phyloP scores from a whole-genome alignment of 2,113 vertebrate genomes.

The Hyperopisus bebe region DNA sequence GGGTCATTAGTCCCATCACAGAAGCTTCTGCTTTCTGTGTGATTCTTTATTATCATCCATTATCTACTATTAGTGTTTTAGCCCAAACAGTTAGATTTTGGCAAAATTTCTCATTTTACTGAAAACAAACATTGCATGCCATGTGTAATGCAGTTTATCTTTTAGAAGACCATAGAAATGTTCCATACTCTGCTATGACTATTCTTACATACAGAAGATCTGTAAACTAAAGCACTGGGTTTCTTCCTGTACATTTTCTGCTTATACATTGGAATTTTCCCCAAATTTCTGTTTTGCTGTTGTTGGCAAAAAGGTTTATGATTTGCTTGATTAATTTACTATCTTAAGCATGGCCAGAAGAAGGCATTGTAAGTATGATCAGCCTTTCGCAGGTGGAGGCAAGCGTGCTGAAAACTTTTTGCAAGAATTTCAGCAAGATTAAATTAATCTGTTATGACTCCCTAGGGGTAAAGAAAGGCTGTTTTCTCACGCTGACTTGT shows the following conservation, averaged over 20 bases:
- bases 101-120: neutral
- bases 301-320: constrained; percentile 27
- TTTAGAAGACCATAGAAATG: neutral
- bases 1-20: neutral
- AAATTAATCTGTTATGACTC: constrained; percentile 28
- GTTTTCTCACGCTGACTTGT: neutral
- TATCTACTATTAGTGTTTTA: neutral
- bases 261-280: neutral
- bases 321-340: constrained; percentile 17
- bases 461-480: neutral
- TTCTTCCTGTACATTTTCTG: neutral
- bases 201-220: neutral
- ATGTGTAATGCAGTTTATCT: neutral
- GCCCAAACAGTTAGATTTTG: neutral
- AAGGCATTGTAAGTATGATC: neutral
- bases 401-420: constrained; percentile 25
- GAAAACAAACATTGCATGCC: neutral
- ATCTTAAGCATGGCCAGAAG: constrained; percentile 32
- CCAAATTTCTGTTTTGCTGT: constrained; percentile 37
- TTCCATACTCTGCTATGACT: neutral
- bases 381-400: constrained; percentile 27
- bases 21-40: neutral
- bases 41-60: neutral
- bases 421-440: constrained; percentile 19
- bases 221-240: neutral